Evolutionary conservation across 2,113 vertebrate species (phyloP).

Genomic region (Sturnus vulgaris): DNA sequence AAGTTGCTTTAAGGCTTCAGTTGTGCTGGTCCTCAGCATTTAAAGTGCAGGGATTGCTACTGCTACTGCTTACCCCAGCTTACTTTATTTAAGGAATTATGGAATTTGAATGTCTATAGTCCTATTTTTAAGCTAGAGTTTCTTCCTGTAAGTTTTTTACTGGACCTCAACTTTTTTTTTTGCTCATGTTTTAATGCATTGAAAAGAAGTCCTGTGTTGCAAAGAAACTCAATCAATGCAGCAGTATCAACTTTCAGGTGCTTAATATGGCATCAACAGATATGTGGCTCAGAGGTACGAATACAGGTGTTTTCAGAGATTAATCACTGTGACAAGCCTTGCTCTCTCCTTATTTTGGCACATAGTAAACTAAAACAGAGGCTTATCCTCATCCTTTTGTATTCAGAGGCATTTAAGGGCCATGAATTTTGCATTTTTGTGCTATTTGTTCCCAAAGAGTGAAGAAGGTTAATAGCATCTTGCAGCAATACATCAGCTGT

Average conservation of each 20-base stretch:
- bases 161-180: background rate
- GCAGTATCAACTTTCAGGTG: background rate
- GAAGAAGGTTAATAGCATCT: background rate
- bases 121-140: background rate
- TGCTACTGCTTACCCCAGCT: background rate
- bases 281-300: background rate
- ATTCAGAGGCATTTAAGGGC: fast-evolving
- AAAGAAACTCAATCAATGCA: background rate
- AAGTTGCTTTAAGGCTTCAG: conserved; percentile 24
- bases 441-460: background rate
- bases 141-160: background rate
- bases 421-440: background rate
- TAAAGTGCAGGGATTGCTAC: background rate
- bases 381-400: background rate
- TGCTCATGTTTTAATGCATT: background rate
- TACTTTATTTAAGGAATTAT: background rate
- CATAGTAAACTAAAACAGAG: background rate
- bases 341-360: background rate
- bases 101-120: background rate
- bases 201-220: background rate
- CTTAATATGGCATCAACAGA: background rate
- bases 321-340: background rate
- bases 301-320: background rate
- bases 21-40: background rate
- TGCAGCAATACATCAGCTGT: background rate